Base-by-base conservation (phyloP, 2,113 vertebrate species). In the Bungarus multicinctus region DNA sequence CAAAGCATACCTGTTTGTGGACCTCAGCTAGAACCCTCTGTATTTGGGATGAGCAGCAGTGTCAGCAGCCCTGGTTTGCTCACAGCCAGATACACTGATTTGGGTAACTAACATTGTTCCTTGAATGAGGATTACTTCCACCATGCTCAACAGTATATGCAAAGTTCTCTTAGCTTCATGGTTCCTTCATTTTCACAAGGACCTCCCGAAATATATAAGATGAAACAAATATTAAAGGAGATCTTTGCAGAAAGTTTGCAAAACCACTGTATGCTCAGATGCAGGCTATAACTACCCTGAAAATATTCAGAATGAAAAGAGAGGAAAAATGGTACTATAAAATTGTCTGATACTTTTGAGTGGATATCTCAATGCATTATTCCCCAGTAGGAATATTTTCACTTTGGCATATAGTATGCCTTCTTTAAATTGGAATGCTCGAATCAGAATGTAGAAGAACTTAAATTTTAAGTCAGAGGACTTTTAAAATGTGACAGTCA, bases 1-100 rank as follows among this genome's bases (percentile, higher is more conserved):
- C 99, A 98, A 94, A 99, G 99, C 87, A 99, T 98, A 30, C 98
- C 99, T 2, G 98, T 98, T 8, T 98, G 98, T 90, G 97, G 98
- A 90, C 97, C 97, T 92, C 98, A 97, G 94, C 0, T 94, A 0
- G 99, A 98, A 93, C 94, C 97, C 58, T 95, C 97, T 0, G 97
- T 97, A 74, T 39, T 98, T 91, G 98, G 98, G 89, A 98, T 98
- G 95, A 98, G 98, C 85, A 98, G 95, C 97, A 98, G 98, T 94
- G 95, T 98, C 96, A 98, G 98, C 96, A 99, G 98, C 97, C 98
- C 98, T 0, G 98, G 98, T 30, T 54, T 98, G 74, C 96, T 98
- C 94, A 97, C 95, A 4, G 94, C 96, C 58, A 95, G 97, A 97
- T 97, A 97, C 95, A 97, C 94, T 9, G 96, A 97, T 93, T 8